phyloP scores from a whole-genome alignment of 1,140 invertebrate species.

The Drosophila dunni region DNA sequence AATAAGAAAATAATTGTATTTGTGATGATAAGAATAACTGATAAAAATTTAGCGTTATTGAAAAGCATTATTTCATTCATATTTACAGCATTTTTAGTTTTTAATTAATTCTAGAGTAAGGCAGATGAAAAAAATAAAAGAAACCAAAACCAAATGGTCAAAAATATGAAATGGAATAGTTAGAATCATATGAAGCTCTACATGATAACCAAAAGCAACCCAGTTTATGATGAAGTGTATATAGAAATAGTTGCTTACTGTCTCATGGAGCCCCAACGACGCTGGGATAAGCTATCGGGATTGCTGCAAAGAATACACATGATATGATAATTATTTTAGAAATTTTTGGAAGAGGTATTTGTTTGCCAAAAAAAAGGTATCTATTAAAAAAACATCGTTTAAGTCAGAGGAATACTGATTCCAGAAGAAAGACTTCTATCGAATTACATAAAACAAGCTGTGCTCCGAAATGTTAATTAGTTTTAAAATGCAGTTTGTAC shows the following conservation, averaged over 20 bases:
- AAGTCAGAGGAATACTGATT: too few species aligned
- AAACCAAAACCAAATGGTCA: constrained; percentile 57
- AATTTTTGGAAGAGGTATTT: too few species aligned
- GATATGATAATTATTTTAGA: constrained; percentile 1
- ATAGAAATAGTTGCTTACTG: constrained; percentile 87
- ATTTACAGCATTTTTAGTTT: constrained; percentile 10
- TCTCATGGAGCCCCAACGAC: constrained; percentile 91
- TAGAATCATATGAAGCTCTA: constrained; percentile 54
- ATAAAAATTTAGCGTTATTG: background rate
- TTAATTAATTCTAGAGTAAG: background rate
- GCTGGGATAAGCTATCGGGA: constrained; percentile 88
- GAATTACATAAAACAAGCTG: too few species aligned
- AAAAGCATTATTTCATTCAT: constrained; percentile 1
- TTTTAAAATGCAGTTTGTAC: too few species aligned
- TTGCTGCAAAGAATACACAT: constrained; percentile 85
- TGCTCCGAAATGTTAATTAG: too few species aligned
- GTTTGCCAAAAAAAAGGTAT: too few species aligned
- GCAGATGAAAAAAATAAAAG: constrained; percentile 1
- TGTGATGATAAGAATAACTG: background rate
- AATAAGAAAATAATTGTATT: constrained; percentile 6
- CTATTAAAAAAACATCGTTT: too few species aligned
- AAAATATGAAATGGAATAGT: constrained; percentile 35
- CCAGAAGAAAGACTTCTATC: too few species aligned
- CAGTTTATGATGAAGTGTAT: constrained; percentile 19
- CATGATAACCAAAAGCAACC: constrained; percentile 34